A percentile compares a stretch with the other conserved stretches of the same genome.
Evolutionary conservation across 2,113 vertebrate genomes (phyloP).

Genomic region (Glaucomys volans): DNA sequence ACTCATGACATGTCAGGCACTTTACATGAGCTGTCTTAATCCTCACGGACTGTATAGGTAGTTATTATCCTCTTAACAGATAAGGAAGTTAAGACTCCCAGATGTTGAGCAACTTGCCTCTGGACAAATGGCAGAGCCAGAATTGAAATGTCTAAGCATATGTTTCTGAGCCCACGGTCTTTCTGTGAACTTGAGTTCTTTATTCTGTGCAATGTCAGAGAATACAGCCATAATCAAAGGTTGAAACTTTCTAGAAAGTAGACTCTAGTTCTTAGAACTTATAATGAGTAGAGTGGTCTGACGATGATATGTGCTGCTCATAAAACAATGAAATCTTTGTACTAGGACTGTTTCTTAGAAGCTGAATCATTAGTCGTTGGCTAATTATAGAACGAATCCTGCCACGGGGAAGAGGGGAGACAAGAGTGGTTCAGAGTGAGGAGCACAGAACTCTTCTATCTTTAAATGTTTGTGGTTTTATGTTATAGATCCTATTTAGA

Average conservation of each 20-base stretch:
- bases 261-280: not conserved
- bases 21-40: not conserved
- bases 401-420: not conserved
- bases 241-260: constrained; percentile 14
- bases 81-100: constrained; percentile 46
- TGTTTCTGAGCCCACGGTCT: not conserved
- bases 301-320: not conserved
- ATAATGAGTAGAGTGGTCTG: not conserved
- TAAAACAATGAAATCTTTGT: not conserved
- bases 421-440: not conserved
- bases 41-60: not conserved
- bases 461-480: not conserved
- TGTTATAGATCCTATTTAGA: not conserved
- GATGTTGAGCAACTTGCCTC: not conserved
- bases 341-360: not conserved
- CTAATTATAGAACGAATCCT: not conserved
- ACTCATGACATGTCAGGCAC: constrained; percentile 39
- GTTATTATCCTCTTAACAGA: constrained; percentile 37
- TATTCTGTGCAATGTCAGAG: not conserved
- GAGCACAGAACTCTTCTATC: not conserved
- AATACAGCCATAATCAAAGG: not conserved
- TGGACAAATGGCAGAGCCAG: constrained; percentile 38
- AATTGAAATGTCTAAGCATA: constrained; percentile 42
- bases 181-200: not conserved
- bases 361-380: not conserved